Base-by-base conservation (phyloP, 1,140 invertebrate genomes). In the Trichonephila clavata region DNA sequence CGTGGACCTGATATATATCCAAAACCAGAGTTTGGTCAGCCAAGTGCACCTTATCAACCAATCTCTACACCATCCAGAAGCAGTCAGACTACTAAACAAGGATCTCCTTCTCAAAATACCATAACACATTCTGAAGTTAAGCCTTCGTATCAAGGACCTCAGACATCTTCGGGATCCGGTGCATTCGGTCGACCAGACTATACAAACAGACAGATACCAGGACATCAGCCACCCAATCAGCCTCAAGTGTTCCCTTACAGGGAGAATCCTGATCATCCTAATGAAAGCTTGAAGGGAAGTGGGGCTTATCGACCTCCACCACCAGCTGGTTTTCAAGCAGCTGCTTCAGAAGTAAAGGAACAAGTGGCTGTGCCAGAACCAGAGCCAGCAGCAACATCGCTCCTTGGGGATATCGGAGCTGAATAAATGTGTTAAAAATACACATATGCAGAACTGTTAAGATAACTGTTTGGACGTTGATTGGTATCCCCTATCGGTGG, bases 181-280 rank as follows among this genome's bases (percentile, higher is more conserved):
- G 59, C 32, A 13, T 18, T 13, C 20, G 90, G 86, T 24, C 63
- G 68, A 20, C 92, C 92, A 32, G 83, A 77, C 32, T 93, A 93
- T 88, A 20, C 50, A 24, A 20, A 50, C 43, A 68, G 60, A 14
- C 32, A 83, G 20, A 16, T 94, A 24, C 93, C 93, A 21, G 93
- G 93, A n/a, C 87, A 94, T n/a, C 93, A 94, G 61, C 93, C 93
- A 2, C 93, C 93, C 5, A 43, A 94, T 68, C 93, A 90, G 50
- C 71, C 50, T 13, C 93, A 94, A 84, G 87, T 94, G 7, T 94
- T 94, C 63, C 93, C 93, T 59, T 63, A 94, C 80, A 83, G 93
- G 68, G 93, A 94, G 32, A 94, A 94, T 20, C 93, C 93, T n/a
- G 93, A 94, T 27, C 93, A 94, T 21, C 93, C 93, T 10, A 94